Conservation (phyloP, 1,140 invertebrate species). For the Calliopsis andreniformis region DNA sequence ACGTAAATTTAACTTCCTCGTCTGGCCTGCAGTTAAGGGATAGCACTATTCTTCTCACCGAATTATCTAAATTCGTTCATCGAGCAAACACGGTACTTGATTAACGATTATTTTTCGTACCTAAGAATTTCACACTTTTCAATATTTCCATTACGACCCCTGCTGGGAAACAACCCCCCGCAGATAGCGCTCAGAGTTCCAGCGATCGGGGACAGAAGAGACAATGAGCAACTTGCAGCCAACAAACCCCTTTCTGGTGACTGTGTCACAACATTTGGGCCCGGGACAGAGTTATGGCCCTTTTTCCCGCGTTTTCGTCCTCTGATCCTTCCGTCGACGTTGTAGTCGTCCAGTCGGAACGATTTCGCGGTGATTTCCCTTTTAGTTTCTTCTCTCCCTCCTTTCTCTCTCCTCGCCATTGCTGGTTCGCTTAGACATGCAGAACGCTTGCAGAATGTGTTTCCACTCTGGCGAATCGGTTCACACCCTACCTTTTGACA, state of each 20-base stretch:
- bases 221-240: constrained; percentile 32
- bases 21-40: too few relatives aligned
- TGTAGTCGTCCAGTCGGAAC: constrained; percentile 9
- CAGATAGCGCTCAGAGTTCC: not conserved
- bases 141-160: constrained; percentile 4
- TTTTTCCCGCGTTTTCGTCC: constrained; percentile 47
- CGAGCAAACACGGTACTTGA: too few relatives aligned
- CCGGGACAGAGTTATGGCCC: constrained; percentile 55
- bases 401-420: not conserved
- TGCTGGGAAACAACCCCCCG: constrained; percentile 22
- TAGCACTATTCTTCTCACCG: too few relatives aligned
- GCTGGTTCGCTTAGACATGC: constrained; percentile 14
- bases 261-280: constrained; percentile 64
- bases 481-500: constrained; percentile 6
- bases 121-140: constrained; percentile 18
- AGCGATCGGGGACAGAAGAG: constrained; percentile 10
- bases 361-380: constrained; percentile 35
- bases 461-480: constrained; percentile 11
- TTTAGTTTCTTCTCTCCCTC: not conserved
- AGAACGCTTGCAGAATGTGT: constrained; percentile 4
- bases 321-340: constrained; percentile 8
- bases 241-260: constrained; percentile 44
- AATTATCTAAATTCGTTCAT: too few relatives aligned
- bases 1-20: too few relatives aligned
- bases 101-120: not conserved